These are phyloP conservation scores for Stictocephala bisonia DNA, from an alignment of 2,888 invertebrate species.

Conservation along the genomic window DNA sequence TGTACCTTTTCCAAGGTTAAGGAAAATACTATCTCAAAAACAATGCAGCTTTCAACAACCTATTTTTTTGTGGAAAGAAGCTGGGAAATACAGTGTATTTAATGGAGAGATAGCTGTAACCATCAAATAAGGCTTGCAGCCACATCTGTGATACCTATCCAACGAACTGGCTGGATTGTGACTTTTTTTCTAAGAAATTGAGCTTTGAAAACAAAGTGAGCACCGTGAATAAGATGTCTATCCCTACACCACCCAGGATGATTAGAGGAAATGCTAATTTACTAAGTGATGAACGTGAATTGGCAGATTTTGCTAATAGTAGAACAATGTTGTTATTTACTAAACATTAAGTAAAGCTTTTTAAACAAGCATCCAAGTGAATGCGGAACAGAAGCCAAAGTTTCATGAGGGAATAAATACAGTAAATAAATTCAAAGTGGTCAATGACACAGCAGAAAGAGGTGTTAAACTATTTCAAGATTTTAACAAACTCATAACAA, in stretches of 20 bases:
- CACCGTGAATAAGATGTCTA: background rate
- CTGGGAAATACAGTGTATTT: too few species aligned
- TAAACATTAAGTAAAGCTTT: slow-evolving; percentile 5
- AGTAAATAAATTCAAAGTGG: slow-evolving; percentile 15
- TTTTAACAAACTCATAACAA: slow-evolving; percentile 57
- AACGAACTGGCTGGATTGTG: slow-evolving; percentile 5
- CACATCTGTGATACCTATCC: slow-evolving; percentile 7
- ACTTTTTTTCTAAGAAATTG: slow-evolving; percentile 15
- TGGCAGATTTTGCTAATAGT: slow-evolving; percentile 25
- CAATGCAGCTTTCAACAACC: too few species aligned
- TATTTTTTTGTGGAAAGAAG: too few species aligned
- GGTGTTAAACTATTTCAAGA: slow-evolving; percentile 48
- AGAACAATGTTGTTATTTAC: slow-evolving; percentile 21
- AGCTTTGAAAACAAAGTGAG: slow-evolving; percentile 12
- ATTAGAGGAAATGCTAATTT: slow-evolving; percentile 20
- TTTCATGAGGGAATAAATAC: background rate
- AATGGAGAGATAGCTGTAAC: too few species aligned
- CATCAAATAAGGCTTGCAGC: background rate
- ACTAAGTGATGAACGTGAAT: slow-evolving; percentile 15
- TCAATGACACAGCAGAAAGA: slow-evolving; percentile 41
- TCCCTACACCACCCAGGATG: slow-evolving; percentile 21
- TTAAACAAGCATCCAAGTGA: slow-evolving; percentile 25
- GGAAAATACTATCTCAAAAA: too few species aligned
- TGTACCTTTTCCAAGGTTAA: too few species aligned
- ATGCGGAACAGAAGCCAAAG: slow-evolving; percentile 15